A percentile compares a stretch with the other conserved stretches of the same genome.
Conservation (phyloP, 2,888 invertebrate species). For the Agrypnus murinus region DNA sequence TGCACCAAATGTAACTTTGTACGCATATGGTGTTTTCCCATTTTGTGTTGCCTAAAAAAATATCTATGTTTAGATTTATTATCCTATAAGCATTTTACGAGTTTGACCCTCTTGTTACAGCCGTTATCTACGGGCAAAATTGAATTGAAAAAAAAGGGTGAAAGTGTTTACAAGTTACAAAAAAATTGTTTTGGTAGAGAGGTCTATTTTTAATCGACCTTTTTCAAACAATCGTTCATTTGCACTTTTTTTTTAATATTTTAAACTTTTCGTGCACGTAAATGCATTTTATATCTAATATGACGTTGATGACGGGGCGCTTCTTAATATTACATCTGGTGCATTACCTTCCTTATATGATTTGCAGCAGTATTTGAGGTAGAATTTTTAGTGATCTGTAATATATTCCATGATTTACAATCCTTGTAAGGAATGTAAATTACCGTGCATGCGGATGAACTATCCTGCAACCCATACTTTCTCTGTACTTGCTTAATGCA, state of each 20-base stretch:
- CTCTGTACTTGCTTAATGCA: slow-evolving; percentile 1
- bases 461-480: not conserved
- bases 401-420: slow-evolving; percentile 21
- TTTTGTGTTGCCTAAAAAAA: slow-evolving; percentile 11
- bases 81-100: slow-evolving; percentile 23
- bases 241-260: too few species aligned
- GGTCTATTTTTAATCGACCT: not conserved
- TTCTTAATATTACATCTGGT: slow-evolving; percentile 52
- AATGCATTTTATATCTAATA: slow-evolving; percentile 19
- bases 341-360: slow-evolving; percentile 36
- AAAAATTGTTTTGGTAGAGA: not conserved
- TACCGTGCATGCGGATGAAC: not conserved
- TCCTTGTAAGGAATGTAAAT: slow-evolving; percentile 23
- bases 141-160: not conserved
- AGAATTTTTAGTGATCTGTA: slow-evolving; percentile 24
- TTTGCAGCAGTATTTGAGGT: slow-evolving; percentile 31
- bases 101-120: slow-evolving; percentile 16
- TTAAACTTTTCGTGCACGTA: slow-evolving; percentile 6
- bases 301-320: slow-evolving; percentile 51
- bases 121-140: slow-evolving; percentile 10
- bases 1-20: not conserved
- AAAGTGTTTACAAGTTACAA: slow-evolving; percentile 7
- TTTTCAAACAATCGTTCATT: too few species aligned
- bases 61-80: slow-evolving; percentile 12
- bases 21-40: too few species aligned